Evolutionary conservation across 37 sponge, comb jelly and placozoan genomes (phyloP).

Genomic region (Mnemiopsis leidyi): DNA sequence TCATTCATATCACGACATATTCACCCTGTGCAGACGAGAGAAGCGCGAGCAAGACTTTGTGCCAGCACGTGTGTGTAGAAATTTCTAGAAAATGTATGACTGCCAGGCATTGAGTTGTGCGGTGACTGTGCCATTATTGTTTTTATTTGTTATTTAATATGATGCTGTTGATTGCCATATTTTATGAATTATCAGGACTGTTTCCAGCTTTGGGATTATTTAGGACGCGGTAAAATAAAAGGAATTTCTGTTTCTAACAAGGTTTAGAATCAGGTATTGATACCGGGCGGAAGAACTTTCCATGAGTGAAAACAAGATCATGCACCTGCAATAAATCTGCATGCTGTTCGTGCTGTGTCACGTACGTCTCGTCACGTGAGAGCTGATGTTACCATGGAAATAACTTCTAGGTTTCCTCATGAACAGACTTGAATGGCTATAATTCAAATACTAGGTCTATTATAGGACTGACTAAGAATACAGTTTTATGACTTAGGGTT

Average conservation of each 20-base stretch:
- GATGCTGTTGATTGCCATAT: not conserved
- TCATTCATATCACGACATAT: not conserved
- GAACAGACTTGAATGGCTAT: not conserved
- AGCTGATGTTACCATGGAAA: not conserved
- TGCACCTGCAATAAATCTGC: not conserved
- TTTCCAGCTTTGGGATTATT: not conserved
- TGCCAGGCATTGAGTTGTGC: slow-evolving; percentile 1
- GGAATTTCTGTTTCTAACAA: slow-evolving; percentile 4
- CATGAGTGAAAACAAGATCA: not conserved
- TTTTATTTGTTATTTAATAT: slow-evolving; percentile 40
- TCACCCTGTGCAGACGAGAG: not conserved
- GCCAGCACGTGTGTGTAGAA: not conserved
- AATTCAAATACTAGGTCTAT: too few relatives aligned
- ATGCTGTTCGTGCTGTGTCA: not conserved
- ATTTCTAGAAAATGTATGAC: not conserved
- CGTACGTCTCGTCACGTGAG: too few relatives aligned
- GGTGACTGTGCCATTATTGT: not conserved
- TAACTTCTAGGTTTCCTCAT: not conserved
- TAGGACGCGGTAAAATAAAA: too few relatives aligned
- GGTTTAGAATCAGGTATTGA: slow-evolving; percentile 64
- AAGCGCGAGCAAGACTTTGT: not conserved
- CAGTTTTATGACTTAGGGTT: not conserved
- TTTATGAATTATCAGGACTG: not conserved
- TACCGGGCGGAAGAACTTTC: slow-evolving; percentile 54
- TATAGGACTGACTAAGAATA: not conserved